phyloP scores from a whole-genome alignment of 2,888 invertebrate genomes.

The Venustoraphidia nigricollis region DNA sequence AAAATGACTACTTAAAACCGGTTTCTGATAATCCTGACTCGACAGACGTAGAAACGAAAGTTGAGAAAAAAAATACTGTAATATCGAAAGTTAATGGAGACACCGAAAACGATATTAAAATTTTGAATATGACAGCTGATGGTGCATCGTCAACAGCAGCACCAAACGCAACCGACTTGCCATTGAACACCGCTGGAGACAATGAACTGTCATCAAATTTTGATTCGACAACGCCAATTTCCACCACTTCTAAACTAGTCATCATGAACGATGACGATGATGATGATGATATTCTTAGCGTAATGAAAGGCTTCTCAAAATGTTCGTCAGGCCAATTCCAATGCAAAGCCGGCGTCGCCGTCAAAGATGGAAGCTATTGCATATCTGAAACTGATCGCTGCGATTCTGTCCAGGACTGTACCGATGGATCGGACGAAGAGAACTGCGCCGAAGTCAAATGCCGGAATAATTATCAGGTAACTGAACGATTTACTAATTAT shows the following conservation, averaged over 20 bases:
- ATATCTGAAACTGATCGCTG: constrained; percentile 32
- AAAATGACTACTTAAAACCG: too few species aligned
- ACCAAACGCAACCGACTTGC: too few species aligned
- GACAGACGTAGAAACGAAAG: too few species aligned
- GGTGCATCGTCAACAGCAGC: neutral
- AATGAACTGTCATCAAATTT: neutral
- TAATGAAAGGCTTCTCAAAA: constrained; percentile 26
- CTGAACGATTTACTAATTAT: neutral
- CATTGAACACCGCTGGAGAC: neutral
- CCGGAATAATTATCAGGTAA: constrained; percentile 38
- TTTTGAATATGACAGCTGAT: neutral
- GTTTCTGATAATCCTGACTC: too few species aligned
- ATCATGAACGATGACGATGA: too few species aligned
- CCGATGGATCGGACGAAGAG: constrained; percentile 43
- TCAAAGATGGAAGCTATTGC: constrained; percentile 38
- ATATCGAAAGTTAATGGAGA: neutral
- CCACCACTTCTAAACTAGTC: too few species aligned
- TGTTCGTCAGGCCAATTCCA: constrained; percentile 41
- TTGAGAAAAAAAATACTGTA: too few species aligned
- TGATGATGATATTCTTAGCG: neutral
- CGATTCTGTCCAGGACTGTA: constrained; percentile 42
- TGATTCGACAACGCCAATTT: neutral
- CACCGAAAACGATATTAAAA: neutral
- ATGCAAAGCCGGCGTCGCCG: constrained; percentile 39
- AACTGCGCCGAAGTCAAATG: constrained; percentile 39